Evolutionary conservation across 2,797 vertebrate genomes (phyloP), one percentile per base, ranked within the genome.

Genomic region (Siniperca undulata): DNA sequence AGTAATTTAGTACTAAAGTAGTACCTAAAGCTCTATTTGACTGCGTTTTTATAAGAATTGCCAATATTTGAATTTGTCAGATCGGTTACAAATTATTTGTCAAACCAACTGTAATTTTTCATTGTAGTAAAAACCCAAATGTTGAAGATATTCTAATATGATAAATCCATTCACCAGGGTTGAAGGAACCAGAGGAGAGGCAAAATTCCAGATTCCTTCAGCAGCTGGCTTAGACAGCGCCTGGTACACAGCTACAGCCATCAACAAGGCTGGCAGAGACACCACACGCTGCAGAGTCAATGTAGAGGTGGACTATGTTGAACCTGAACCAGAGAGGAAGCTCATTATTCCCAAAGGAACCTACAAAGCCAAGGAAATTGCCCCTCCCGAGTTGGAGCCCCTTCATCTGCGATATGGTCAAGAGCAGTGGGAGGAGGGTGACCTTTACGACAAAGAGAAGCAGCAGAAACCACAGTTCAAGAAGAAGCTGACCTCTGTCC

Each of bases 181-280:
- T 94, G 98, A 99, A 78, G 97, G 97, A 90, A 95, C 92, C 59
- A 98, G 97, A 91, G 99, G 99, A 86, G 95, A 97, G 66, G 97
- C 97, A 80, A 97, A 95, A 81, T 97, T 98, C 93, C 97, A 97
- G 91, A 99, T 99, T 7, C 96, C 97, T 52, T 97, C 97, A 46
- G 94, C 96, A 7, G 93, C 70, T 78, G 96, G 96, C 64, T 92
- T 97, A 71, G 99, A 99, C 92, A 97, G 98, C 30, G 99, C 99
- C 56, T 99, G 99, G 99, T 99, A 99, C 86, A 99, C 99, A 0
- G 98, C 98, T 22, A 99, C 98, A 30, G 99, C 98, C 83, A 99
- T 99, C 88, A 99, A 99, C 91, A 99, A 97, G 95, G 98, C 98
- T n/a, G 99, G 99, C 65, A 94, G 98, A 68, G 98, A 99, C 90